Evolutionary conservation across 2,888 invertebrate species (phyloP).

Genomic region (Silvanus unidentatus): DNA sequence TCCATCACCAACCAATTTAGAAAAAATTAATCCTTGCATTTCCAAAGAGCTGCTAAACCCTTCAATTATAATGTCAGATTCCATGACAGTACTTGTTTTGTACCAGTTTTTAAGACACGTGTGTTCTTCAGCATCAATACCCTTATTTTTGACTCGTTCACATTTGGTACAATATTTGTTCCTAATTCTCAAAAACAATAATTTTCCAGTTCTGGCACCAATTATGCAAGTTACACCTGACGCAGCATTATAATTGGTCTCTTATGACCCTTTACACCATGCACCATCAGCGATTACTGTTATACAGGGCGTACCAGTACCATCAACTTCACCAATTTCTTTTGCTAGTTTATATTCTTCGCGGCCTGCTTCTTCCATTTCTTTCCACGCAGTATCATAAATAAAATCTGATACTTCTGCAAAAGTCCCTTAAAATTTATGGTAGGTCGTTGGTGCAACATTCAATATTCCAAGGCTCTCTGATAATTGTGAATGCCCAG

Average conservation of each 20-base stretch:
- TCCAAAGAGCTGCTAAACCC: constrained; percentile 29
- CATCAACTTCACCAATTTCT: constrained; percentile 21
- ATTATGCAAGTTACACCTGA: constrained; percentile 13
- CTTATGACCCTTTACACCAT: constrained; percentile 27
- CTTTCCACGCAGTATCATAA: constrained; percentile 2
- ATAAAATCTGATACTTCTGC: constrained; percentile 3
- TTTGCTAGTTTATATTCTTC: constrained; percentile 20
- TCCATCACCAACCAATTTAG: constrained; percentile 33
- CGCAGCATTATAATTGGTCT: constrained; percentile 30
- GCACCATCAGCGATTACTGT: constrained; percentile 30
- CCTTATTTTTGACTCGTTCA: not conserved
- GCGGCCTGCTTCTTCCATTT: constrained; percentile 14
- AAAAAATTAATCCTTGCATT: constrained; percentile 31
- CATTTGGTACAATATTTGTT: constrained; percentile 4
- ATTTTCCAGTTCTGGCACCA: constrained; percentile 4
- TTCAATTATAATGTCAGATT: constrained; percentile 33
- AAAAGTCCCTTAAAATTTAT: constrained; percentile 4
- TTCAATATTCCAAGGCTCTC: not conserved
- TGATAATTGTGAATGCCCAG: no score
- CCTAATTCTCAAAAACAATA: constrained; percentile 3
- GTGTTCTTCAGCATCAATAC: not conserved
- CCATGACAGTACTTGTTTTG: constrained; percentile 31
- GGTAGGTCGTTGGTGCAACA: constrained; percentile 6
- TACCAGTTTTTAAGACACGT: not conserved
- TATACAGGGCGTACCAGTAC: constrained; percentile 20